Base-by-base conservation (phyloP, 2,113 vertebrate species). In the Pseudonaja textilis region DNA sequence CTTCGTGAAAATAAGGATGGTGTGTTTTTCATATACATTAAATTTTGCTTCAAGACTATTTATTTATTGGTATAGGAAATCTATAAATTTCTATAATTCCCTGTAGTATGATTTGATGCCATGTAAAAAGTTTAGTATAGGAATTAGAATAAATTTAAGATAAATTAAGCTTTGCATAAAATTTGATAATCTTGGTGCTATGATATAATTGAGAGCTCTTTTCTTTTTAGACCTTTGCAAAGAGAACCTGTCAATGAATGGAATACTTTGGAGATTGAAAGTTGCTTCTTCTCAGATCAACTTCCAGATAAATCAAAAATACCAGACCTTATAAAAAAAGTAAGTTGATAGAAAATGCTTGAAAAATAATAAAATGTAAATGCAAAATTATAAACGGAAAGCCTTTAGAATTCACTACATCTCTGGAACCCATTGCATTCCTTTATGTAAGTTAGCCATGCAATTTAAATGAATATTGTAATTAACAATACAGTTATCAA, bases 281-380 rank as follows among this genome's bases (percentile, higher is more conserved):
- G 98, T 90, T 99, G 97, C 93, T 98, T 98, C 94, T 98, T 98
- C 91, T 97, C 98, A 0, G 98, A 98, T 87, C 98, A 98, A 85
- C 97, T 98, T 96, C 97, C 98, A 93, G 98, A 98, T 95, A 96
- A 98, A 5, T 99, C 99, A 96, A 97, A 98, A 95, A 98, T 99
- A 97, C 98, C 99, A 91, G 99, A 99, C 95, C 99, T 99, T 94
- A 96, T 99, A 95, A 99, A 99, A 95, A 99, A 99, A 98, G 99
- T 99, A 97, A 98, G 98, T 94, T 86, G 89, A 94, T 94, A 89
- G 25, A 69, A 89, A 93, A 61, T 8, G 55, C 5, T 6, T 56
- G 25, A 16, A 74, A 39, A 56, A 54, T 85, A 95, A 3, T 29
- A 92, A 1, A 39, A 0, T 16, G 39, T 87, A 39, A 64, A 39